A percentile compares a stretch with the other conserved stretches of the same genome.
phyloP scores from a whole-genome alignment of 2,113 vertebrate species.

The Ceyx margarethae region DNA sequence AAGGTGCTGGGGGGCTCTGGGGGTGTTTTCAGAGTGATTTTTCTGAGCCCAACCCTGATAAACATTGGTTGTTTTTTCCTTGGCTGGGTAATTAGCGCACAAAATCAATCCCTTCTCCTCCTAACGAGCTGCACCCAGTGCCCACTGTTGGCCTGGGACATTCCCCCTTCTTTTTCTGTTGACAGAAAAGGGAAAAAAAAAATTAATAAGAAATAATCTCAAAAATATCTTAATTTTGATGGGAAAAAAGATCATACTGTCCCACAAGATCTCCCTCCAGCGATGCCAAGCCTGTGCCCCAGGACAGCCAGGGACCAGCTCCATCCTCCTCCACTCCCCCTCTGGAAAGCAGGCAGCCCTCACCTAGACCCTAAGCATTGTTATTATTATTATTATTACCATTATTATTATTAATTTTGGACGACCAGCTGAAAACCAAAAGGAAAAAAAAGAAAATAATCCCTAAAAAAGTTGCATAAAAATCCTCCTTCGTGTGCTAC shows the following conservation, averaged over 20 bases:
- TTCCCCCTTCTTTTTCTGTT: not conserved
- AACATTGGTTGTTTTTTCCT: not conserved
- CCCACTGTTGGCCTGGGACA: not conserved
- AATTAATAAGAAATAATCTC: not conserved
- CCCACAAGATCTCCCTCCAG: not conserved
- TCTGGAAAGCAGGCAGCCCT: not conserved
- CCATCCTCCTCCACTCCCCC: not conserved
- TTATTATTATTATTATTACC: no score
- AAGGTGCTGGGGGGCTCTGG: no score
- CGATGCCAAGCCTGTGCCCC: no score
- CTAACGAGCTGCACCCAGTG: not conserved
- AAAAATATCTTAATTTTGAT: not conserved
- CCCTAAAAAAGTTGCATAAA: conserved; percentile 75
- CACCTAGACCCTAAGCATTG: not conserved
- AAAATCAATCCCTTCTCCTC: not conserved
- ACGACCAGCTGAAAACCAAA: conserved; percentile 36
- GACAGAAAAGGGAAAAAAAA: not conserved
- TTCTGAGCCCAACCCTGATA: not conserved
- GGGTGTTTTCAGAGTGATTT: no score
- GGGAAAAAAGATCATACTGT: not conserved
- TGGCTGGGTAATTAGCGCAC: accelerated
- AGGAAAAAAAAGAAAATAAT: conserved; percentile 55
- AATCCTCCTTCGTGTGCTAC: conserved; percentile 70
- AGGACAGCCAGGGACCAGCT: no score
- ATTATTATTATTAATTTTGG: no score